phyloP scores from a whole-genome alignment of 2,113 vertebrate species.

The Bubo scandiacus region DNA sequence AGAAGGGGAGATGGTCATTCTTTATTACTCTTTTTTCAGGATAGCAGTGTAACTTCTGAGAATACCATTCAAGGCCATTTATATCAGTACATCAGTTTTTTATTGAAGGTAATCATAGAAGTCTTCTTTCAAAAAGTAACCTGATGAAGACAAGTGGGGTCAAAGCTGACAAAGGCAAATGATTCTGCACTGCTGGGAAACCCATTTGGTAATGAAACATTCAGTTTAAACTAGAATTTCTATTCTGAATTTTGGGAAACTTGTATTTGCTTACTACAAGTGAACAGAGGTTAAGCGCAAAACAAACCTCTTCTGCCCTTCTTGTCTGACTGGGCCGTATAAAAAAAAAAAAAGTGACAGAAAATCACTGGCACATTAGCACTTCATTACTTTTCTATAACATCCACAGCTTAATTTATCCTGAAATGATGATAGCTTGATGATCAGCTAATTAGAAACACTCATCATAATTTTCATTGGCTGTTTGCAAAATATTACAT shows the following conservation, averaged over 20 bases:
- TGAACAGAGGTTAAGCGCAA: slow-evolving; percentile 36
- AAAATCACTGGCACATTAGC: background rate
- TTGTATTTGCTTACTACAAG: slow-evolving; percentile 22
- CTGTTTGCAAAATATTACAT: slow-evolving; percentile 79
- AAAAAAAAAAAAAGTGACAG: background rate
- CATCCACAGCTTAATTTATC: slow-evolving; percentile 76
- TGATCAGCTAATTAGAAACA: slow-evolving; percentile 79
- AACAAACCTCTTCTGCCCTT: background rate
- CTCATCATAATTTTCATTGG: slow-evolving; percentile 75
- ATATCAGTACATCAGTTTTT: background rate
- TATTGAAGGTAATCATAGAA: background rate
- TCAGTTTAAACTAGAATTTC: background rate
- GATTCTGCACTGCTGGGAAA: background rate
- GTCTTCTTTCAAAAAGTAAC: slow-evolving; percentile 23
- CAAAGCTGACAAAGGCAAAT: slow-evolving; percentile 15
- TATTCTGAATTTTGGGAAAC: background rate
- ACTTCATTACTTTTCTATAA: slow-evolving; percentile 73
- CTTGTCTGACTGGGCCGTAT: slow-evolving; percentile 32
- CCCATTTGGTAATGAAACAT: background rate
- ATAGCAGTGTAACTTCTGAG: background rate
- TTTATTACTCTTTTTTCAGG: background rate
- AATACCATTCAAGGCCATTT: background rate
- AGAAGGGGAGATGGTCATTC: background rate
- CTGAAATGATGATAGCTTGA: slow-evolving; percentile 75
- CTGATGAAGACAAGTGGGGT: slow-evolving; percentile 33